These are phyloP conservation scores for Glaucidium brasilianum DNA, from an alignment of 2,113 vertebrate genomes.

Conservation along the genomic window DNA sequence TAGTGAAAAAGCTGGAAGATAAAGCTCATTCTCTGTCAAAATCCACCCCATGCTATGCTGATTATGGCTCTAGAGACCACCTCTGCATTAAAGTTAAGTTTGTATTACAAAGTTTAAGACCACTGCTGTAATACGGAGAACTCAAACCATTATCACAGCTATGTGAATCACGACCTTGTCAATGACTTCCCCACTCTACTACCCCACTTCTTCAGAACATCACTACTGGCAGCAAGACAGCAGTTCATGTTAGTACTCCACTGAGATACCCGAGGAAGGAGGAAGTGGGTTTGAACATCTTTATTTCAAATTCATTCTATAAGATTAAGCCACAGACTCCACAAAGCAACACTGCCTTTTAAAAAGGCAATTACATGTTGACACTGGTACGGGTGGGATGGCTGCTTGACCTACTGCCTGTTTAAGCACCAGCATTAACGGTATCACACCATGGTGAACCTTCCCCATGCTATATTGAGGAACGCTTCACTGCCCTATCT, in stretches of 20 bases:
- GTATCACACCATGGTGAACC: neutral
- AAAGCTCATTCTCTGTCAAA: neutral
- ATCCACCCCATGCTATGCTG: too few species aligned
- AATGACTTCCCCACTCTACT: neutral
- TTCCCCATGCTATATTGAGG: neutral
- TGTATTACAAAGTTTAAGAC: neutral
- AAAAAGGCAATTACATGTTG: fast-evolving
- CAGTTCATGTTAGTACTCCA: neutral
- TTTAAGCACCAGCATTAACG: fast-evolving
- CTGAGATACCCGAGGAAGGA: fast-evolving
- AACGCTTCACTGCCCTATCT: conserved; percentile 53
- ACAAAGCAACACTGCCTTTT: neutral
- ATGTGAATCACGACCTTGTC: neutral
- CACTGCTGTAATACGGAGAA: neutral
- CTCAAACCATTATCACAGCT: neutral
- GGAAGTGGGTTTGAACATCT: neutral
- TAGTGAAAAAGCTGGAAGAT: neutral
- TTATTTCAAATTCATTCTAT: neutral
- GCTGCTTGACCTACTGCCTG: neutral
- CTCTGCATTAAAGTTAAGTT: neutral
- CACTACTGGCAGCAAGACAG: neutral
- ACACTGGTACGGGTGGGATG: neutral
- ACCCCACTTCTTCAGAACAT: neutral
- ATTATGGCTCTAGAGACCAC: neutral
- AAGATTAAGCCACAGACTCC: neutral